phyloP scores from a whole-genome alignment of 2,113 vertebrate species.

The Desmodus rotundus region DNA sequence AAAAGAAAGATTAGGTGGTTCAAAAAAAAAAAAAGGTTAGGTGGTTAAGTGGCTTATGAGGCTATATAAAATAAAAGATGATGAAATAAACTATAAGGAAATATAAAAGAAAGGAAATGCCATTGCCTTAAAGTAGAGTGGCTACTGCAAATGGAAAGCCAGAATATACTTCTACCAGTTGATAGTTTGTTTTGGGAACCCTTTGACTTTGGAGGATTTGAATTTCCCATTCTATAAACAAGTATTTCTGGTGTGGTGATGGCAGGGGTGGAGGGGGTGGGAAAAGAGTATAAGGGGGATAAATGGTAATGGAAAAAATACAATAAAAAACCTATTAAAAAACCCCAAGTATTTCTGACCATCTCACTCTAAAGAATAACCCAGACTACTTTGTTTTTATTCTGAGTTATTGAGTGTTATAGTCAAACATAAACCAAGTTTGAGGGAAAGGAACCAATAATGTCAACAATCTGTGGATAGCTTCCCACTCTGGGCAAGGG shows the following conservation, averaged over 20 bases:
- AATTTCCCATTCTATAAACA: conserved; percentile 4
- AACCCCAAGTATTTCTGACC: not conserved
- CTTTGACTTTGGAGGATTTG: not conserved
- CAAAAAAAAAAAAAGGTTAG: not conserved
- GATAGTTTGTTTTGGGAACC: conserved; percentile 53
- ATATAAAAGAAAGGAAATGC: not conserved
- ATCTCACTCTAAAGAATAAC: not conserved
- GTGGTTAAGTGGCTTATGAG: not conserved
- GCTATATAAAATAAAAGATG: not conserved
- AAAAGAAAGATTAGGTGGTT: not conserved
- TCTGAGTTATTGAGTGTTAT: conserved; percentile 1
- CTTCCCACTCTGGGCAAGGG: not conserved
- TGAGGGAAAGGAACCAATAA: not conserved
- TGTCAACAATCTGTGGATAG: not conserved
- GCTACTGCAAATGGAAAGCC: conserved; percentile 78
- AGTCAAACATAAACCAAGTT: conserved; percentile 6
- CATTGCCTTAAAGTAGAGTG: not conserved
- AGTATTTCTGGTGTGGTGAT: not conserved
- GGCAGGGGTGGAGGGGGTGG: no score
- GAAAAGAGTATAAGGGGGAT: no score
- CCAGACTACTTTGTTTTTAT: not conserved
- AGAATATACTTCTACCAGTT: conserved; percentile 67
- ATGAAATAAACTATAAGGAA: not conserved
- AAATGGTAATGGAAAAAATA: no score
- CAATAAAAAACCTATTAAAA: no score